Evolutionary conservation across 2,797 vertebrate genomes (phyloP).

Genomic region (Girardinus metallicus): DNA sequence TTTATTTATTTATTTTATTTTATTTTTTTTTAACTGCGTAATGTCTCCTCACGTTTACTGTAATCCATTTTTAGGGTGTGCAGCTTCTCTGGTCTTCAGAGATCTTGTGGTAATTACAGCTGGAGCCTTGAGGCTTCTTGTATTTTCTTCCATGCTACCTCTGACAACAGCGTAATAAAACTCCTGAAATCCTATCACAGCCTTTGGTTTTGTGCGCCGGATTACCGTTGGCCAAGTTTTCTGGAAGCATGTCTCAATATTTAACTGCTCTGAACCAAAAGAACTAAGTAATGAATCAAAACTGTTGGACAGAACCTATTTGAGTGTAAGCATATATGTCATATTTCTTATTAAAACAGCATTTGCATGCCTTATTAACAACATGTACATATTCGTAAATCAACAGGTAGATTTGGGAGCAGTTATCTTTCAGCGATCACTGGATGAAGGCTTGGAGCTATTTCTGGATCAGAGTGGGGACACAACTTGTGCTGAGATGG

Average conservation of each 20-base stretch:
- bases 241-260: neutral
- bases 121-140: neutral
- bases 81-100: neutral
- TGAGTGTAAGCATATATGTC: neutral
- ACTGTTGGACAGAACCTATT: neutral
- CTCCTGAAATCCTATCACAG: neutral
- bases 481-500: constrained; percentile 42
- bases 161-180: neutral
- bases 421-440: constrained; percentile 11
- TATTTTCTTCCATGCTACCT: neutral
- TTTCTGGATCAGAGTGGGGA: constrained; percentile 29
- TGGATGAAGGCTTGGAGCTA: constrained; percentile 28
- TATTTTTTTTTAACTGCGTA: neutral
- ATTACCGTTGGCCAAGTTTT: neutral
- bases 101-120: constrained; percentile 1
- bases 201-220: neutral
- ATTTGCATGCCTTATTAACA: neutral
- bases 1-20: too few species aligned
- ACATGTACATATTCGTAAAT: constrained; percentile 19
- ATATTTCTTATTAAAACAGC: neutral
- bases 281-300: neutral
- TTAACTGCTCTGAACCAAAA: neutral
- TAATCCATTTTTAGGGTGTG: neutral
- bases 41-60: neutral
- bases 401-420: constrained; percentile 2